These are phyloP conservation scores for Neogale vison DNA, from an alignment of 2,113 vertebrate genomes.

Conservation along the genomic window DNA sequence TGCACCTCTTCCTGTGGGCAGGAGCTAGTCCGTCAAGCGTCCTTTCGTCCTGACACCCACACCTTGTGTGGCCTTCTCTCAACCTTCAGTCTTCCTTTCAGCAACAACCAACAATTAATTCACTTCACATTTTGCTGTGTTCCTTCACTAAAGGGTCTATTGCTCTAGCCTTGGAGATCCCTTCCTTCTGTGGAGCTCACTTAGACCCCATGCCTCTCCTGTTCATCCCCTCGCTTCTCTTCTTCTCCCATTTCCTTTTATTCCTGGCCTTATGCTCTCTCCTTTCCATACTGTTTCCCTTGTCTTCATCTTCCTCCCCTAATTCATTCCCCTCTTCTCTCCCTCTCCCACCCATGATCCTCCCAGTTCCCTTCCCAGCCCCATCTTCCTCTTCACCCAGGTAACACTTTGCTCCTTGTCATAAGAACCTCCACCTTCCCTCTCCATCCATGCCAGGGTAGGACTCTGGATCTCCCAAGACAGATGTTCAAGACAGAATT, in stretches of 20 bases:
- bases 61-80: not conserved
- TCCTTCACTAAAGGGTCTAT: rapidly evolving
- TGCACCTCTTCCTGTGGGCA: not conserved
- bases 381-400: not conserved
- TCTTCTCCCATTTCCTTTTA: not conserved
- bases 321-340: not conserved
- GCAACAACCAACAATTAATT: not conserved
- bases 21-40: rapidly evolving
- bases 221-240: not conserved
- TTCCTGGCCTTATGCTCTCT: no score
- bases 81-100: not conserved
- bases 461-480: not conserved
- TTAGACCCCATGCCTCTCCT: not conserved
- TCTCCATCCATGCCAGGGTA: not conserved
- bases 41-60: not conserved
- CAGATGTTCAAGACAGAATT: not conserved
- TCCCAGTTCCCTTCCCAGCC: not conserved
- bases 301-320: not conserved
- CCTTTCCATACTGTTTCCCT: rapidly evolving
- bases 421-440: not conserved
- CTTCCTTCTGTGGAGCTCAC: rapidly evolving
- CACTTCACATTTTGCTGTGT: not conserved
- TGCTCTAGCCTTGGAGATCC: not conserved
- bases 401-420: not conserved
- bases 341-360: not conserved